Evolutionary conservation across 1,140 invertebrate species (phyloP).

Genomic region (Notospermus geniculatus): DNA sequence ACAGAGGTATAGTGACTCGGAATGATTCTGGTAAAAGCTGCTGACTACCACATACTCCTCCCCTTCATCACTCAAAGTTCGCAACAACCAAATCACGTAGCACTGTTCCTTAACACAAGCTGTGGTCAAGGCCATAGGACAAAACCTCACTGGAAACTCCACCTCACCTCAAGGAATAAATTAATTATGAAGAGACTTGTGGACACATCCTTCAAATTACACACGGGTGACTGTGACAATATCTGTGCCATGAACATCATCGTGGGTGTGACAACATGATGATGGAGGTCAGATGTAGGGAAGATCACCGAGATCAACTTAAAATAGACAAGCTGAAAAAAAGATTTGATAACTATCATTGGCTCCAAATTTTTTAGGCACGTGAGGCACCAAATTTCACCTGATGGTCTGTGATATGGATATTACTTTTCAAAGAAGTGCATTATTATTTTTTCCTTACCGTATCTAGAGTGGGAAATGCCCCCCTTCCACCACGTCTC

Average conservation of each 20-base stretch:
- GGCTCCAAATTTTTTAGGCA: neutral
- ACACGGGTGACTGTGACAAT: conserved; percentile 64
- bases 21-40: no score
- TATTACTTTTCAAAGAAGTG: neutral
- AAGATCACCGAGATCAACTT: conserved; percentile 65
- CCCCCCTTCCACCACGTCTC: conserved; percentile 42
- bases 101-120: conserved; percentile 3
- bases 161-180: conserved; percentile 71
- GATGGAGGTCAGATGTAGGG: conserved; percentile 83
- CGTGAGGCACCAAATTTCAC: neutral
- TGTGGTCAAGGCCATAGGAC: conserved; percentile 25
- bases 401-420: no score
- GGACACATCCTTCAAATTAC: conserved; percentile 66
- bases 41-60: no score
- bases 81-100: no score
- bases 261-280: conserved; percentile 80
- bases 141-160: no score
- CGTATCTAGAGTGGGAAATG: conserved; percentile 68
- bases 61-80: no score
- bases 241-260: conserved; percentile 81
- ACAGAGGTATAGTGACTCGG: no score
- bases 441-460: conserved; percentile 26
- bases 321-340: conserved; percentile 71
- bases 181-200: conserved; percentile 76
- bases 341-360: conserved; percentile 24